phyloP scores from a whole-genome alignment of 1,140 invertebrate species.

The Calycopis cecrops region DNA sequence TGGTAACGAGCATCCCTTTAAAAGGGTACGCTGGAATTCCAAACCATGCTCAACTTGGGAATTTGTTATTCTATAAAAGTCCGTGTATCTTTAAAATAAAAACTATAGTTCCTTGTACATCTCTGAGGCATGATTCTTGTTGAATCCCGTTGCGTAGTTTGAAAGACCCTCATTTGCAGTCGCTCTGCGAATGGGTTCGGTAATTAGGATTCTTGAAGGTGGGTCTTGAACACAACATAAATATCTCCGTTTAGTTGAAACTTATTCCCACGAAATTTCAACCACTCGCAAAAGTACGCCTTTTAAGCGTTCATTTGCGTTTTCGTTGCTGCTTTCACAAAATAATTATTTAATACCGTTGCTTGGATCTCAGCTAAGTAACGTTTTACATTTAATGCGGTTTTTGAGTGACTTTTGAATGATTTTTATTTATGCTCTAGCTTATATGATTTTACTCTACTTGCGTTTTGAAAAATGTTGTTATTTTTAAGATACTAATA shows the following conservation, averaged over 20 bases:
- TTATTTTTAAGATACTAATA: too few relatives aligned
- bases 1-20: conserved; percentile 39
- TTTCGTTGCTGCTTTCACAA: too few relatives aligned
- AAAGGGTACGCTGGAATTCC: conserved; percentile 32
- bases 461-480: too few relatives aligned
- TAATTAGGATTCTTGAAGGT: conserved; percentile 32
- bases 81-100: conserved; percentile 15
- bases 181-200: conserved; percentile 28
- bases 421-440: too few relatives aligned
- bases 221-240: conserved; percentile 8
- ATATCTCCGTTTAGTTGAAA: not conserved
- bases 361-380: too few relatives aligned
- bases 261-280: too few relatives aligned
- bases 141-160: conserved; percentile 25
- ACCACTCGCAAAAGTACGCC: too few relatives aligned
- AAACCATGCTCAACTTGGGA: conserved; percentile 10
- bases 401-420: too few relatives aligned
- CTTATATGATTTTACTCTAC: too few relatives aligned
- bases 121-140: conserved; percentile 12
- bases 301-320: too few relatives aligned
- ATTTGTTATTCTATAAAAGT: conserved; percentile 14
- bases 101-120: conserved; percentile 23
- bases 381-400: too few relatives aligned
- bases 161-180: conserved; percentile 39
- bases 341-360: too few relatives aligned